A percentile compares a stretch with the other conserved stretches of the same genome.
phyloP scores from a whole-genome alignment of 2,113 vertebrate genomes.

The Urocolius indicus region DNA sequence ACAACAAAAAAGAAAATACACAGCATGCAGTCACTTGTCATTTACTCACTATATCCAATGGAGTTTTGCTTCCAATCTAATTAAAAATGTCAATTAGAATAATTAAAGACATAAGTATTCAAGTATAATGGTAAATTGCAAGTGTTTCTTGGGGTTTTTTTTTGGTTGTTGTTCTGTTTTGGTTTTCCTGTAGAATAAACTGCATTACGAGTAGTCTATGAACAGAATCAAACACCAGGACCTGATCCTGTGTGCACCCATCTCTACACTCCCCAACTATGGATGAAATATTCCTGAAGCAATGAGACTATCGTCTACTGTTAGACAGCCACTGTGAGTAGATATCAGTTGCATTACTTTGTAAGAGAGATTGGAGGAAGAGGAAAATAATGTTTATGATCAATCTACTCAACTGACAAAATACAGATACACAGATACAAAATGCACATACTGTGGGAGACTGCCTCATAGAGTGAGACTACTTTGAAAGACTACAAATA shows the following conservation, averaged over 20 bases:
- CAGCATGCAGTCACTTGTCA: constrained; percentile 14
- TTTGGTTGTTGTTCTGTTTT: neutral
- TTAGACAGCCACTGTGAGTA: neutral
- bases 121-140: neutral
- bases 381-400: neutral
- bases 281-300: neutral
- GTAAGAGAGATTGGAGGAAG: neutral
- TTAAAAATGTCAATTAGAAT: constrained; percentile 61
- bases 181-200: neutral
- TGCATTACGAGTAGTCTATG: neutral
- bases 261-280: neutral
- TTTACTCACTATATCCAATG: constrained; percentile 65
- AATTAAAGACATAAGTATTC: constrained; percentile 6
- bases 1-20: constrained; percentile 13
- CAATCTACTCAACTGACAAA: neutral
- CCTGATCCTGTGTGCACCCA: neutral
- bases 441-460: neutral
- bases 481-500: neutral
- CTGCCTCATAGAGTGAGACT: neutral
- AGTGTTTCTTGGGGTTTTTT: neutral
- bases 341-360: neutral
- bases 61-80: constrained; percentile 72
- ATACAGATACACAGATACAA: neutral
- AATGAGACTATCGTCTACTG: neutral
- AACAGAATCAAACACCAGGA: neutral